A percentile compares a stretch with the other conserved stretches of the same genome.
These are phyloP conservation scores for Andrena cerasifolii DNA, from an alignment of 1,140 invertebrate genomes.

Conservation along the genomic window DNA sequence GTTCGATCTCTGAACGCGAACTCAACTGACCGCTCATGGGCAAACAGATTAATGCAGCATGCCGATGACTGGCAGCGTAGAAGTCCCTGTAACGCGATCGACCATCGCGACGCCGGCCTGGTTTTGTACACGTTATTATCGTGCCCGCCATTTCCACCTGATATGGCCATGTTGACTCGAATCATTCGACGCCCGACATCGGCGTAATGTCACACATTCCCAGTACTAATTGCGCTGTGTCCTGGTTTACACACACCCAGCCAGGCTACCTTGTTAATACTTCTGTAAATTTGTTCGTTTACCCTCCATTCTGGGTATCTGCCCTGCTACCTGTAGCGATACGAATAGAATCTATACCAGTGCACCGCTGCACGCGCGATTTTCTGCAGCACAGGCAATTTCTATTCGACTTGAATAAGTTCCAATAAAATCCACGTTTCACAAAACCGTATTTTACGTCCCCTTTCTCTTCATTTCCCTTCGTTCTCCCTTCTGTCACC, in stretches of 20 bases:
- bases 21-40: slow-evolving; percentile 39
- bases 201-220: not conserved
- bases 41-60: slow-evolving; percentile 48
- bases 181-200: slow-evolving; percentile 12
- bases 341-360: too few species aligned
- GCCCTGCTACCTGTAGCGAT: too few species aligned
- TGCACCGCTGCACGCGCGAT: too few species aligned
- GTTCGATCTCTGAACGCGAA: not conserved
- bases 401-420: too few species aligned
- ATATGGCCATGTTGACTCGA: slow-evolving; percentile 1
- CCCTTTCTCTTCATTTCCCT: too few species aligned
- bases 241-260: not conserved
- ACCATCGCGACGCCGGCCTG: slow-evolving; percentile 14
- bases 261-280: not conserved
- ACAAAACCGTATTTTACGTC: too few species aligned
- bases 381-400: too few species aligned
- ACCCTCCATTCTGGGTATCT: too few species aligned
- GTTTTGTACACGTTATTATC: slow-evolving; percentile 15
- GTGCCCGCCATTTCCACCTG: slow-evolving; percentile 12
- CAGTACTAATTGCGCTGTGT: not conserved
- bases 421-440: not conserved
- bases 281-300: too few species aligned
- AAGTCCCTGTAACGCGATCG: slow-evolving; percentile 51
- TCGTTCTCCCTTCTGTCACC: not conserved
- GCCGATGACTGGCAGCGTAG: slow-evolving; percentile 6